Base-by-base conservation (phyloP, 1,140 invertebrate species). In the Hylaeus anthracinus region DNA sequence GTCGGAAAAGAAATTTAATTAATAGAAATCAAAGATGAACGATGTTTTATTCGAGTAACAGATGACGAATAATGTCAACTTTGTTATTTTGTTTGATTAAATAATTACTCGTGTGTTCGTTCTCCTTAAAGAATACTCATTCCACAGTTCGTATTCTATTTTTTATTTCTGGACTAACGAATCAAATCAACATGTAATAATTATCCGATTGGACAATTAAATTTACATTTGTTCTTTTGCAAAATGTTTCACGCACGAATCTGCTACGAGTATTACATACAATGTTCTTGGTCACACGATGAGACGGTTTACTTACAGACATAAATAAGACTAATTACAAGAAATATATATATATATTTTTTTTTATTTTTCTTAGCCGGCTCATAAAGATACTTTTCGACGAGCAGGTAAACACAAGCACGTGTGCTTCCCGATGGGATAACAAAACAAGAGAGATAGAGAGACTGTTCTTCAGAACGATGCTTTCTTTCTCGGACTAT, bases 251-350 rank as follows among this genome's bases (percentile, higher is more conserved):
- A 73, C 12, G 26, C 26, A 63, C 48, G 69, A 72, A 79, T 72
- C 43, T 53, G 51, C 53, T 60, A 72, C 67, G 53, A 82, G 69
- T 79, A 79, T 74, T 80, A 83, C 71, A 74, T 58, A 60, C 69
- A 79, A 70, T 70, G 45, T 63, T 79, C 48, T 43, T 67, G 15
- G 53, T 70, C 70, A 26, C 63, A 80, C 65, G 65, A 56, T 41
- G 64, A 41, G 45, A 71, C 67, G 53, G 45, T 60, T 73, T 69
- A 70, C 70, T 74, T 69, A 71, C 55, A 71, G 55, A 80, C 43
- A 80, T 83, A 83, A 83, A 81, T 83, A 83, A 79, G 65, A 56
- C 78, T 80, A 83, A 80, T 83, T 83, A 83, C 64, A 81, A 83
- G 51, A 72, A n/a, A 48, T 65, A 51, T 75, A 26, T 26, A 26